phyloP scores from a whole-genome alignment of 2,888 invertebrate species.

The Eumerus sabulonum region DNA sequence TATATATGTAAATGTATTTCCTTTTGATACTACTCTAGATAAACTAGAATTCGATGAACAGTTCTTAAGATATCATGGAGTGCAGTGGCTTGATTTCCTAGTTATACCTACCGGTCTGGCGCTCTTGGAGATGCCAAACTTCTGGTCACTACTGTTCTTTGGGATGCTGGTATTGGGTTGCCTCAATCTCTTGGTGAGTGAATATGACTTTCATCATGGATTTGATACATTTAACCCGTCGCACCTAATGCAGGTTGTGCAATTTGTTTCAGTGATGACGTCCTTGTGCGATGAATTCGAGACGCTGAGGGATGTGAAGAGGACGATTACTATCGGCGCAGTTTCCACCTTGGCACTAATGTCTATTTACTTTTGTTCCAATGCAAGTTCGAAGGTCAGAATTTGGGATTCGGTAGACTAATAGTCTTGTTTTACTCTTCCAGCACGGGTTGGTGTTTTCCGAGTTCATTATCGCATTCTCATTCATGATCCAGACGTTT shows the following conservation, averaged over 20 bases:
- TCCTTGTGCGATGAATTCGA: slow-evolving; percentile 76
- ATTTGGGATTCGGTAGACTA: slow-evolving; percentile 68
- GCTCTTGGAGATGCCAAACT: slow-evolving; percentile 26
- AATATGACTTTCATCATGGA: too few relatives aligned
- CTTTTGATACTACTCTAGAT: too few relatives aligned
- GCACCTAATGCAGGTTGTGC: slow-evolving; percentile 71
- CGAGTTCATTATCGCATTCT: slow-evolving; percentile 42
- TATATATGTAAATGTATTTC: too few relatives aligned
- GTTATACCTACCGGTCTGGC: slow-evolving; percentile 25
- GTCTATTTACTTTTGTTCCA: slow-evolving; percentile 41
- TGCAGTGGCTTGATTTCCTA: slow-evolving; percentile 40
- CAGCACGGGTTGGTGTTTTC: slow-evolving; percentile 83
- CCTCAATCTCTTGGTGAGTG: slow-evolving; percentile 38
- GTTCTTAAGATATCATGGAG: neutral
- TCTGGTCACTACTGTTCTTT: slow-evolving; percentile 53
- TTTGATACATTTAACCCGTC: neutral
- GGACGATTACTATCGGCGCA: neutral
- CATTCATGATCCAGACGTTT: slow-evolving; percentile 83
- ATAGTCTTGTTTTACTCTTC: slow-evolving; percentile 79
- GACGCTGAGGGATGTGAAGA: slow-evolving; percentile 70
- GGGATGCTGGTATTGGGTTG: slow-evolving; percentile 42
- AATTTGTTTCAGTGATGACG: slow-evolving; percentile 73
- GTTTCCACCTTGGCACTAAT: slow-evolving; percentile 5
- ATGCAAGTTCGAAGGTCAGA: slow-evolving; percentile 26
- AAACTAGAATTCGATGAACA: too few relatives aligned